These are phyloP conservation scores for Ormyrus nitidulus DNA, from an alignment of 2,888 invertebrate genomes.

Conservation along the genomic window DNA sequence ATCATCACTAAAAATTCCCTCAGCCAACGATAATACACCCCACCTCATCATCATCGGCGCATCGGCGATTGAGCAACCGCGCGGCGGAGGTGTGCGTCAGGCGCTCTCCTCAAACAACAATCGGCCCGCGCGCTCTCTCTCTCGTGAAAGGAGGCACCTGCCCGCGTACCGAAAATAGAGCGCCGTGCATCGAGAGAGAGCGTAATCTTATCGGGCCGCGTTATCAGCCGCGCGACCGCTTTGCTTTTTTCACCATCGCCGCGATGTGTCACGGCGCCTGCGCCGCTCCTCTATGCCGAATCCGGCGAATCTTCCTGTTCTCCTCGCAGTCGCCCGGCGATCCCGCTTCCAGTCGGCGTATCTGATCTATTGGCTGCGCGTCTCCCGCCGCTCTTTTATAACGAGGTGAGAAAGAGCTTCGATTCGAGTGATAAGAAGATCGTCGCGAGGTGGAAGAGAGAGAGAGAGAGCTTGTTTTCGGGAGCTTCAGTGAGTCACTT, in stretches of 20 bases:
- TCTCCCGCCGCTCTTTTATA: too few species aligned
- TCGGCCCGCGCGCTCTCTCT: background rate
- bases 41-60: background rate
- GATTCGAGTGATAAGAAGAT: too few species aligned
- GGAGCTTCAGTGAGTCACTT: too few species aligned
- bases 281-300: background rate
- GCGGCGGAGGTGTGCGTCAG: background rate
- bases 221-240: background rate
- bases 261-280: background rate
- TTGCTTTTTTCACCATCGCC: background rate
- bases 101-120: background rate
- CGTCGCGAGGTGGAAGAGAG: too few species aligned
- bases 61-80: background rate
- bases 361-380: too few species aligned
- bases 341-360: too few species aligned
- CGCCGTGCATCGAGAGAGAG: background rate
- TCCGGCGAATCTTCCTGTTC: too few species aligned
- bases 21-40: too few species aligned
- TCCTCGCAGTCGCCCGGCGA: too few species aligned
- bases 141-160: background rate
- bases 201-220: background rate
- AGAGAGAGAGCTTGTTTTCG: too few species aligned
- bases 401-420: too few species aligned
- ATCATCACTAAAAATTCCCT: too few species aligned
- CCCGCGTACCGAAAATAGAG: background rate